Evolutionary conservation across 2,113 vertebrate genomes (phyloP).

Genomic region (Blennius ocellaris): DNA sequence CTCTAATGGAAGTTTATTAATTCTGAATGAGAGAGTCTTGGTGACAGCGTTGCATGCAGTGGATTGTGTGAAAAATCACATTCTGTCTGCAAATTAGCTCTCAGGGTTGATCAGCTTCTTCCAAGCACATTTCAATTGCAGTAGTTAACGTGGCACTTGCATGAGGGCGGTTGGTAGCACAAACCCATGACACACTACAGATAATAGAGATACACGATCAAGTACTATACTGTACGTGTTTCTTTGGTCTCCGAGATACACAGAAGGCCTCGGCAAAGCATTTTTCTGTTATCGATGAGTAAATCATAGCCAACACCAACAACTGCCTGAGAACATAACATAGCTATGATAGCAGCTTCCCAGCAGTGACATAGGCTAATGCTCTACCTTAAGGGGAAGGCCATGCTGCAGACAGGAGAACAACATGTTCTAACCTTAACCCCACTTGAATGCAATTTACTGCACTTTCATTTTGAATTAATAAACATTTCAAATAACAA

Average conservation of each 20-base stretch:
- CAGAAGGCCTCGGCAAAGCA: constrained; percentile 21
- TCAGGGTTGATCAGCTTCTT: not conserved
- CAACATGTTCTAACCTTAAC: not conserved
- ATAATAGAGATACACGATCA: constrained; percentile 10
- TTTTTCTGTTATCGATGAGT: constrained; percentile 36
- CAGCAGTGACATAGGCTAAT: constrained; percentile 12
- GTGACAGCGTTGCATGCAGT: constrained; percentile 21
- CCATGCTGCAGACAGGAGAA: not conserved
- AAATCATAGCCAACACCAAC: constrained; percentile 16
- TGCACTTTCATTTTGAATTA: too few relatives aligned
- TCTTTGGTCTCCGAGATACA: constrained; percentile 9
- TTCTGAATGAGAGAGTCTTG: constrained; percentile 50
- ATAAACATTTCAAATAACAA: too few relatives aligned
- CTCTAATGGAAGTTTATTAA: constrained; percentile 32
- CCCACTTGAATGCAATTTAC: too few relatives aligned
- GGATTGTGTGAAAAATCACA: not conserved
- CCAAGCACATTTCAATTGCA: not conserved
- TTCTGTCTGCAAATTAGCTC: constrained; percentile 1
- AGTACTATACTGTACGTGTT: not conserved
- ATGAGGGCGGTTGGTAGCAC: not conserved
- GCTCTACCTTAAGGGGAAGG: constrained; percentile 19
- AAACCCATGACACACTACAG: constrained; percentile 32
- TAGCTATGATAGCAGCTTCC: constrained; percentile 7
- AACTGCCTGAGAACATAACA: constrained; percentile 18
- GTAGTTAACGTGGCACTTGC: not conserved